Evolutionary conservation across 2,113 vertebrate genomes (phyloP).

Genomic region (Brachyhypopomus occidentalis): DNA sequence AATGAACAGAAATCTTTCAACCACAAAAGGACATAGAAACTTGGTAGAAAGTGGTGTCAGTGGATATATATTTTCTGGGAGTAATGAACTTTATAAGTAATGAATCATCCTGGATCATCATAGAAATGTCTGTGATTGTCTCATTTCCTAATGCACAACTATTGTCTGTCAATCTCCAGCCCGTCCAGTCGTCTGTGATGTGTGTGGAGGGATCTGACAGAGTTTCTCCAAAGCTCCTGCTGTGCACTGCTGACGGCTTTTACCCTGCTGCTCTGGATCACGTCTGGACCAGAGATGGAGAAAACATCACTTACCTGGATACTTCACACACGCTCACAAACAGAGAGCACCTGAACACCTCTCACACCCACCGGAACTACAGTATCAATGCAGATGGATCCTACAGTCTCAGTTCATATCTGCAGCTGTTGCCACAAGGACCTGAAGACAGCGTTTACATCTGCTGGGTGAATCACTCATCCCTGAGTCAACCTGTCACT

Average conservation of each 20-base stretch:
- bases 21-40: no score
- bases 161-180: slow-evolving; percentile 16
- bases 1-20: no score
- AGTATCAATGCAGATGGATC: slow-evolving; percentile 32
- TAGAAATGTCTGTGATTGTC: no score
- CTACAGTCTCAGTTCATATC: slow-evolving; percentile 32
- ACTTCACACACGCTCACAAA: slow-evolving; percentile 14
- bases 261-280: slow-evolving; percentile 40
- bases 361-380: neutral
- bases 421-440: slow-evolving; percentile 25
- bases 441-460: slow-evolving; percentile 11
- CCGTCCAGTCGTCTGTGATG: slow-evolving; percentile 35
- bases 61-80: no score
- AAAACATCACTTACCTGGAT: slow-evolving; percentile 28
- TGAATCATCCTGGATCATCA: no score
- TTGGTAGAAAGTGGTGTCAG: no score
- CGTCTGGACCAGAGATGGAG: slow-evolving; percentile 46
- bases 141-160: neutral
- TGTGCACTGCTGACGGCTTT: slow-evolving; percentile 47
- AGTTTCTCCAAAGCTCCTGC: slow-evolving; percentile 25
- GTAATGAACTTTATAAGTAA: no score
- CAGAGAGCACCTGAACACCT: neutral
- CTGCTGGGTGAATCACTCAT: slow-evolving; percentile 58
- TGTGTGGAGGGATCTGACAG: slow-evolving; percentile 17
- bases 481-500: slow-evolving; percentile 34